Conservation (phyloP, 2,888 invertebrate genomes). For the Limnephilus auricula region DNA sequence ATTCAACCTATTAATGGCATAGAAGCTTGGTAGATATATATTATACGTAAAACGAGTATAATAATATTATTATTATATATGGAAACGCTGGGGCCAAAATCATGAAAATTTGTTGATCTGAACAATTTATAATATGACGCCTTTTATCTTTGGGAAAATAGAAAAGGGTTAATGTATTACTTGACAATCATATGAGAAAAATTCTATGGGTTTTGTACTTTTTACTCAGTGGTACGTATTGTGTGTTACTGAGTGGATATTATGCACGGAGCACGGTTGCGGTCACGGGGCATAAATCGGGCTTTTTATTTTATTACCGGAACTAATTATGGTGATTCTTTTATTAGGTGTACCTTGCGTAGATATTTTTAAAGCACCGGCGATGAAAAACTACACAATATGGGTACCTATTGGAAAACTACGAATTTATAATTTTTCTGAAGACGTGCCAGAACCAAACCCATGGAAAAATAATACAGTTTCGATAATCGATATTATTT, state of each 20-base stretch:
- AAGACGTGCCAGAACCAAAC: too few species aligned
- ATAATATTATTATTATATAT: background rate
- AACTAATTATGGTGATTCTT: constrained; percentile 43
- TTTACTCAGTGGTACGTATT: constrained; percentile 2
- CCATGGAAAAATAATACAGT: too few species aligned
- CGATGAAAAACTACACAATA: background rate
- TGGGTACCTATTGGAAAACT: background rate
- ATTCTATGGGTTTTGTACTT: background rate
- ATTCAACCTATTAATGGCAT: background rate
- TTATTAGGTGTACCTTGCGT: constrained; percentile 36
- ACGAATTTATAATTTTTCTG: background rate
- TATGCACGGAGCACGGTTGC: constrained; percentile 26
- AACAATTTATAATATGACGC: background rate
- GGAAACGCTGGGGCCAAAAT: background rate
- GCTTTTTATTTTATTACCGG: constrained; percentile 54
- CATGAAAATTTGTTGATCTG: background rate
- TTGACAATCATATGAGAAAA: background rate
- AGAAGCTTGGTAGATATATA: background rate
- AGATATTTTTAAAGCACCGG: constrained; percentile 6
- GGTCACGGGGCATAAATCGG: constrained; percentile 49
- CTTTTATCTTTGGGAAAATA: background rate
- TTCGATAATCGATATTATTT: too few species aligned
- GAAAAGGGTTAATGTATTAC: background rate
- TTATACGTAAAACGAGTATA: background rate
- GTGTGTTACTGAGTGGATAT: background rate